Conservation (phyloP, 2,888 invertebrate species). For the Dolichopus griseipennis region DNA sequence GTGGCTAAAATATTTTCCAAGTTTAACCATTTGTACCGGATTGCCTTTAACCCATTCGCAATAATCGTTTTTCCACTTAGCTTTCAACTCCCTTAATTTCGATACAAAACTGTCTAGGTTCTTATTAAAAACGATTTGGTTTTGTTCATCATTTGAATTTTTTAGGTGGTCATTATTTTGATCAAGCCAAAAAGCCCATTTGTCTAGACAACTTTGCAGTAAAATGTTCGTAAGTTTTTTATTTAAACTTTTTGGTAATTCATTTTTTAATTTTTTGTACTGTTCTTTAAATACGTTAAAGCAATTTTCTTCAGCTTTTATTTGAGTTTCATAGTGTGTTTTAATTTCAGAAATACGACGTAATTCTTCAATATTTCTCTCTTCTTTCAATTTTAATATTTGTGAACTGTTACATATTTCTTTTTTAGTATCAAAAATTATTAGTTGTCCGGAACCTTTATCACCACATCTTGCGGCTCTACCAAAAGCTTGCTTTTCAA, state of each 20-base stretch:
- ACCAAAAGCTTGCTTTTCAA: constrained; percentile 40
- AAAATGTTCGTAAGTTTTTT: not conserved
- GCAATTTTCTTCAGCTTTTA: not conserved
- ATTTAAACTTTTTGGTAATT: not conserved
- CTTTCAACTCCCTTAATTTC: not conserved
- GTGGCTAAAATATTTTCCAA: not conserved
- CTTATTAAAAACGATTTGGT: not conserved
- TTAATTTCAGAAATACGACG: not conserved
- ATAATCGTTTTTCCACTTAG: not conserved
- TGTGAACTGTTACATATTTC: not conserved
- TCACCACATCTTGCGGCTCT: constrained; percentile 37
- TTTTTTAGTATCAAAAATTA: too few relatives aligned
- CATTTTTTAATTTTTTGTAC: not conserved
- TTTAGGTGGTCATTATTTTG: not conserved
- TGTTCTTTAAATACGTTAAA: not conserved
- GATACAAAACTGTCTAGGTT: not conserved
- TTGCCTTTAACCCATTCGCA: not conserved
- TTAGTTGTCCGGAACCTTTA: constrained; percentile 25
- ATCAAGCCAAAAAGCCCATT: constrained; percentile 15
- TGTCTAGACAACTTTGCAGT: constrained; percentile 12
- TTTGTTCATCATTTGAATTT: not conserved
- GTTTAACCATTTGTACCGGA: not conserved
- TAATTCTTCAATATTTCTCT: not conserved
- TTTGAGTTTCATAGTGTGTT: not conserved
- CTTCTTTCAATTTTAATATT: not conserved